phyloP scores from a whole-genome alignment of 2,888 invertebrate species.

The Temnothorax rugatulus region DNA sequence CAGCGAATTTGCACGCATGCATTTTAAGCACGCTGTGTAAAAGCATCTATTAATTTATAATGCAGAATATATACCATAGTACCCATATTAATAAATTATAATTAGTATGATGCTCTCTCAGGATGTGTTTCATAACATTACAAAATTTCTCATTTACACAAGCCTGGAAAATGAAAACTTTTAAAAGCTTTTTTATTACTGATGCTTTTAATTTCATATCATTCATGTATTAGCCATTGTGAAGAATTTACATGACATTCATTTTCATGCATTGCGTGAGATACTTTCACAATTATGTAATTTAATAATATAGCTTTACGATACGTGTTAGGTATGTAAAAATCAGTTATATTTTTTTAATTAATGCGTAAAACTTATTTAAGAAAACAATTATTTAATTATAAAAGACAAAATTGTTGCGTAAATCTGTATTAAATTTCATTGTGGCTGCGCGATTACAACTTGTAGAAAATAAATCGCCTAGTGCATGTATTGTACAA shows the following conservation, averaged over 20 bases:
- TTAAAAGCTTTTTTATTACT: background rate
- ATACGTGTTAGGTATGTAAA: background rate
- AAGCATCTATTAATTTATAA: conserved; percentile 66
- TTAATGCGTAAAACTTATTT: conserved; percentile 6
- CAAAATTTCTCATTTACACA: conserved; percentile 18
- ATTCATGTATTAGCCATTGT: background rate
- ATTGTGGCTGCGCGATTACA: background rate
- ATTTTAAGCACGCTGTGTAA: conserved; percentile 73
- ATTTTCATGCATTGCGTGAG: conserved; percentile 6
- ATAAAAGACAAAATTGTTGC: background rate
- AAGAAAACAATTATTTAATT: background rate
- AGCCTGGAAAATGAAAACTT: background rate
- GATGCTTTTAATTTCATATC: background rate
- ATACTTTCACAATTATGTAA: conserved; percentile 6
- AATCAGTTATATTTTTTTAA: background rate
- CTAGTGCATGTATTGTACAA: background rate
- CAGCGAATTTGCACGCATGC: conserved; percentile 71
- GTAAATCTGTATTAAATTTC: background rate
- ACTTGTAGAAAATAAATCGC: background rate
- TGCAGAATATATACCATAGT: conserved; percentile 31
- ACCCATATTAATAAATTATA: conserved; percentile 42
- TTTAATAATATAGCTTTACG: background rate
- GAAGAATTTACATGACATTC: background rate
- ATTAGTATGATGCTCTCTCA: conserved; percentile 9
- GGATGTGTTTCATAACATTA: background rate